Evolutionary conservation across 2,797 vertebrate species (phyloP), one percentile per base, ranked within the genome.

Genomic region (Pipistrellus pygmaeus): DNA sequence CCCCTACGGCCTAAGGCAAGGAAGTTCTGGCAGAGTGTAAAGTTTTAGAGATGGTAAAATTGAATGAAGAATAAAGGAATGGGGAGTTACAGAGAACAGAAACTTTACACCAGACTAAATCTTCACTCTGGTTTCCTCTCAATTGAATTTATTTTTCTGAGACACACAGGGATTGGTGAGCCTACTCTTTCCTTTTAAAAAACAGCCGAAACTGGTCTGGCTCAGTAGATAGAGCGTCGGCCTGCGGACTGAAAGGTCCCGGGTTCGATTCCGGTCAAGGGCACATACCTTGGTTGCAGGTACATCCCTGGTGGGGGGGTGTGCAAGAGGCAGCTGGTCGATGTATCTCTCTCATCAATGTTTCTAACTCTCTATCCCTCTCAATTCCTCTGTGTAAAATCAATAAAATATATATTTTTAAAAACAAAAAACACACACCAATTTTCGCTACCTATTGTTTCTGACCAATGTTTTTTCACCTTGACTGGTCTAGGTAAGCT

Each of bases 71-170:
- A 69, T 60, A 25, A 83, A 80, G 15, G 57, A 85, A 84, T 48
- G 15, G 77, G 32, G 30, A 75, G 1, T 55, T 73, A 72, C 0
- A 53, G 41, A 21, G 57, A 87, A 84, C 13, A 78, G 77, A 85
- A 77, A 94, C 46, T 81, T 92, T 41, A 84, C 12, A 92, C 9
- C 71, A 76, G 18, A 88, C 53, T 78, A 87, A 94, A 92, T 53
- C 15, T 15, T 83, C 66, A 53, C 9, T 14, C 25, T 85, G 41
- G 53, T 32, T 90, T n/a, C 44, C 35, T 66, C 32, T 85, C 53
- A 94, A 84, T 2, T 88, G 41, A 84, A 90, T 55, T 41, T 23
- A 71, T 76, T 71, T 86, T 90, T 57, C 51, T 46, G 44, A 90
- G 30, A 92, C 15, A 62, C 20, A 82, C 4, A 73, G 27, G 41